Base-by-base conservation (phyloP, 2,888 invertebrate genomes). In the Seira musarum region DNA sequence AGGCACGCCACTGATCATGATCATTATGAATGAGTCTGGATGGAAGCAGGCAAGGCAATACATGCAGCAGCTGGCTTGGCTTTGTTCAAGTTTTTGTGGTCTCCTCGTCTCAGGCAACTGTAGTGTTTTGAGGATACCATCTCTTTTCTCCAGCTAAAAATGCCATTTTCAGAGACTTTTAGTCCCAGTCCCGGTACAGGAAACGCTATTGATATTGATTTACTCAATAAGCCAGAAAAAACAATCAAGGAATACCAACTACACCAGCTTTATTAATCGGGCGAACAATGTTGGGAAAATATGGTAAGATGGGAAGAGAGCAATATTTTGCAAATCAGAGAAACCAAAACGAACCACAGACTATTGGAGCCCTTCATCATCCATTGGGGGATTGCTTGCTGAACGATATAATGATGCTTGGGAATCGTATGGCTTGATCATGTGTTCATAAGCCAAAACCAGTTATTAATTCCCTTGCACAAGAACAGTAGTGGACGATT, bases 31-130 rank as follows among this genome's bases (percentile, higher is more conserved):
- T 40, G 13, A 40, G 5, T 40, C 40, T 13, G 13, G 40, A 5
- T 40, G 40, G 13, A 40, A 40, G 5, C 40, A 13, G 40, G 40
- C 5, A 40, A 40, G 40, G 40, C 40, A 5, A 8, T 5, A 8
- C 40, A 40, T n/a, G 73, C 49, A 24, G 77, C 57, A 71, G 60
- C 70, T 40, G 53, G 21, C 10, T n/a, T n/a, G n/a, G n/a, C 40
- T 40, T 40, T 40, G 40, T 40, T 40, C 40, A 13, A 40, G 6
- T 40, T 40, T 40, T 40, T 40, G 40, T 40, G 40, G 40, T 30
- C 46, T n/a, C 21, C 49, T 25, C 68, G 22, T 60, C 21, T 13
- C 49, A 69, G 49, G 15, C 24, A 67, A 17, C 67, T 49, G 46
- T 53, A 49, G 67, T 67, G 46, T 30, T 69, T n/a, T n/a, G n/a